phyloP scores from a whole-genome alignment of 2,113 vertebrate genomes.

The Pelusios castaneus region DNA sequence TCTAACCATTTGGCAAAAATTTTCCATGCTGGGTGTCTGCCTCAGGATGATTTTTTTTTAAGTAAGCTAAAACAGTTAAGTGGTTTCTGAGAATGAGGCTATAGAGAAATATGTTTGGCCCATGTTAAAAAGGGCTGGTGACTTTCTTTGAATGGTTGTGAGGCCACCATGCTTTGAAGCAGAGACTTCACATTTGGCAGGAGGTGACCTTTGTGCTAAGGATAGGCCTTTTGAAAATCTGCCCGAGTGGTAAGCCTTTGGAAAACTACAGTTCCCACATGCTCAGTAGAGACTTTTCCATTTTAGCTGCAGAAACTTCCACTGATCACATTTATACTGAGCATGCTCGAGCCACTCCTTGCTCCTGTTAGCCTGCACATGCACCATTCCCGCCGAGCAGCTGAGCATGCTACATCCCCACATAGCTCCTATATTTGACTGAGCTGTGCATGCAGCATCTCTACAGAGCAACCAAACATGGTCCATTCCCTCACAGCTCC shows the following conservation, averaged over 20 bases:
- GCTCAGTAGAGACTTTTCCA: background rate
- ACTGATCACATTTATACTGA: background rate
- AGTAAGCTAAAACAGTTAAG: background rate
- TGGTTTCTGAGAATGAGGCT: accelerated
- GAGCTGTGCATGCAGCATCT: background rate
- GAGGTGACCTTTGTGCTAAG: background rate
- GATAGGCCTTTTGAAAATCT: background rate
- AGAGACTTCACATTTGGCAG: background rate
- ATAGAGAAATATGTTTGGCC: background rate
- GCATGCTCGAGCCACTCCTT: background rate
- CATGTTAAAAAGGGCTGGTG: accelerated
- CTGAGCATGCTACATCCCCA: background rate
- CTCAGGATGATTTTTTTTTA: background rate
- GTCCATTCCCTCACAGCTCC: too few relatives aligned
- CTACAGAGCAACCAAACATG: background rate
- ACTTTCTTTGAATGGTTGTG: background rate
- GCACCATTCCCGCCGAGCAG: too few relatives aligned
- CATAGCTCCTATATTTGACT: background rate
- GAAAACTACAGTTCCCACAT: background rate
- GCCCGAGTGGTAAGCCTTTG: too few relatives aligned
- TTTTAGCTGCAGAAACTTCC: background rate
- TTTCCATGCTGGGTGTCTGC: background rate
- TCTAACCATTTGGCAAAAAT: conserved; percentile 4
- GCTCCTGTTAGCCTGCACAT: background rate
- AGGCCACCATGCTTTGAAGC: background rate